Evolutionary conservation across 2,113 vertebrate genomes (phyloP), one percentile per base, ranked within the genome.

Genomic region (Cyprinodon brontotheroides): DNA sequence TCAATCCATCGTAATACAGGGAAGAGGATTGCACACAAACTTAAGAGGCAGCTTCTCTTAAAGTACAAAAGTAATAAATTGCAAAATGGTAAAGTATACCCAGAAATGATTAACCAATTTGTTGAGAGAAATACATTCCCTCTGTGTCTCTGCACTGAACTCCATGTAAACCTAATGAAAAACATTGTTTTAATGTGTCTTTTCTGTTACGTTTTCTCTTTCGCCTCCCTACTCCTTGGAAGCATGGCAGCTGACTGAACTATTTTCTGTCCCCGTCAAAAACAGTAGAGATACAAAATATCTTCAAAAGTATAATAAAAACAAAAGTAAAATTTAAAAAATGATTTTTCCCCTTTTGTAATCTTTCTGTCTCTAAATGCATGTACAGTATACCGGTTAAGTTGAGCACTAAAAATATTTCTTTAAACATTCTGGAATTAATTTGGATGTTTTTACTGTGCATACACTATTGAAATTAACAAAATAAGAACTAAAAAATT

Each of bases 1-100:
- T 89, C 72, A 73, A 78, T 90, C 78, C 77, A 70, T 89, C 76
- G 81, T 74, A 75, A 76, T 11, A 17, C 75, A 61, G 11, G 48
- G 74, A 80, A 70, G 72, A 89, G 82, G 78, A 90, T 89, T 87
- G 85, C 79, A 72, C 69, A 65, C 40, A 66, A 68, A 79, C 70
- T 50, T 40, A 74, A 72, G 60, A 75, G 80, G 80, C 87, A 77
- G 87, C 86, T 74, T 88, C 79, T 84, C 89, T 89, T 92, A 84
- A 84, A 81, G n/a, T 83, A 87, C 85, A 82, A 91, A 87, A 91
- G 22, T 79, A 77, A 82, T 86, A 91, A 9, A 41, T 90, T 86
- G 83, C 92, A 87, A 72, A 57, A 37, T 38, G 93, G 91, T 87
- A 81, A 86, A 89, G 75, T 85, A 86, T 84, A 86, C 89, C 85